Evolutionary conservation across 2,797 vertebrate genomes (phyloP), one percentile per base, ranked within the genome.

Genomic region (Calcarius lapponicus): DNA sequence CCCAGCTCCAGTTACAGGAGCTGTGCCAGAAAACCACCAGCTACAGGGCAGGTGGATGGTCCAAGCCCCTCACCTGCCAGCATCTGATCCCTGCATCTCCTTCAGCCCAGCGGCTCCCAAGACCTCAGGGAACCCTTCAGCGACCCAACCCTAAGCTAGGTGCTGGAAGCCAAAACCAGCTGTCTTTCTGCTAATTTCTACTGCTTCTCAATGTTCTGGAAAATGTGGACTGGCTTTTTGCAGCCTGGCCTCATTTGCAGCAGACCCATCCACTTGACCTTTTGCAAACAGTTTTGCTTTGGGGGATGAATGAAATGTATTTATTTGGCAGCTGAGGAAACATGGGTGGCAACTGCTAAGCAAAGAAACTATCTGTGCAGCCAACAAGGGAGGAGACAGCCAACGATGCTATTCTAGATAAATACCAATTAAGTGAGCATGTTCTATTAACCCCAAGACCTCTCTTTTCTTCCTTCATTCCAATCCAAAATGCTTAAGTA

Each of bases 391-490:
- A 95, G 29, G 45, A 42, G 28, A 71, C 14, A 43, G 36, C 50
- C 85, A 93, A 74, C 36, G 28, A 26, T 15, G n/a, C 57, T 58
- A 26, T 40, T 90, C 60, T 69, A 86, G 51, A 80, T 85, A 92
- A 96, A 69, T 64, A 93, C 28, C 73, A 96, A 92, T 92, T 88
- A 93, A 83, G 22, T 3, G 32, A 90, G n/a, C 31, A 40, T 38
- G 73, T 95, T 90, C 76, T 71, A 87, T 95, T 94, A 95, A 94
- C 88, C 83, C 47, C 22, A 61, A 58, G 80, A 88, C 56, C 53
- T 80, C 28, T 85, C 67, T 73, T 79, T 83, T 84, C 13, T 81
- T 81, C 50, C 42, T 90, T 80, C 17, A 26, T 74, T 95, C 80
- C 50, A 87, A 74, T 34, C 28, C 9, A 86, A 86, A 86, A 81